These are phyloP conservation scores for Cyprinus carpio DNA, from an alignment of 2,113 vertebrate species.

Conservation along the genomic window DNA sequence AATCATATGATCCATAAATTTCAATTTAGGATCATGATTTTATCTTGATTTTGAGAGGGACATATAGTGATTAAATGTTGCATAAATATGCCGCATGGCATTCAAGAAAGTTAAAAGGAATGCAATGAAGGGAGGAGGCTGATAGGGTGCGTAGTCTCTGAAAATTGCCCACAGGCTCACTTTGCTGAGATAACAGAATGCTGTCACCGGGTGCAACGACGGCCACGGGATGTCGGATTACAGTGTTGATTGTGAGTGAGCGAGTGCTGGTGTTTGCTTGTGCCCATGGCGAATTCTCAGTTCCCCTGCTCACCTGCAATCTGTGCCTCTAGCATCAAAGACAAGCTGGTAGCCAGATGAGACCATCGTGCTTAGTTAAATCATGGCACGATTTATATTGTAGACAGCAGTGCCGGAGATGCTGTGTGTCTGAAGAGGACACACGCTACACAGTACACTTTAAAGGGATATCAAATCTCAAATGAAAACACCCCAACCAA, in stretches of 20 bases:
- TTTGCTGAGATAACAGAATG: slow-evolving; percentile 66
- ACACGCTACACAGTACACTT: slow-evolving; percentile 49
- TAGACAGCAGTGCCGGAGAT: slow-evolving; percentile 9
- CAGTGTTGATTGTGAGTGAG: slow-evolving; percentile 39
- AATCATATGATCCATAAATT: no score
- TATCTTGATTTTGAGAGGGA: neutral
- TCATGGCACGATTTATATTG: slow-evolving; percentile 62
- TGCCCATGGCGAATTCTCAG: neutral
- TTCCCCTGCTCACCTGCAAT: slow-evolving; percentile 1
- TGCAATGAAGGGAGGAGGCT: neutral
- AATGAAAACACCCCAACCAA: slow-evolving; percentile 52
- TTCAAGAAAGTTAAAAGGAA: neutral
- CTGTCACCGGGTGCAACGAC: slow-evolving; percentile 33
- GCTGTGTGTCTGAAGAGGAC: slow-evolving; percentile 56
- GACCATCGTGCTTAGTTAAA: slow-evolving; percentile 61
- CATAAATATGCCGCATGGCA: neutral
- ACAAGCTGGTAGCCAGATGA: slow-evolving; percentile 48
- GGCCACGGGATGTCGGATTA: slow-evolving; percentile 19
- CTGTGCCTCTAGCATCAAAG: slow-evolving; percentile 52
- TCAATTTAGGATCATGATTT: neutral
- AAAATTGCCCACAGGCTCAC: slow-evolving; percentile 52
- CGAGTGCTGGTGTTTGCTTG: neutral
- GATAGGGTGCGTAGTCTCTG: slow-evolving; percentile 13
- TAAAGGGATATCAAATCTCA: slow-evolving; percentile 62
- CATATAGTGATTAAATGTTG: no score